Base-by-base conservation (phyloP, 2,888 invertebrate species). In the Phyllotreta cruciferae region DNA sequence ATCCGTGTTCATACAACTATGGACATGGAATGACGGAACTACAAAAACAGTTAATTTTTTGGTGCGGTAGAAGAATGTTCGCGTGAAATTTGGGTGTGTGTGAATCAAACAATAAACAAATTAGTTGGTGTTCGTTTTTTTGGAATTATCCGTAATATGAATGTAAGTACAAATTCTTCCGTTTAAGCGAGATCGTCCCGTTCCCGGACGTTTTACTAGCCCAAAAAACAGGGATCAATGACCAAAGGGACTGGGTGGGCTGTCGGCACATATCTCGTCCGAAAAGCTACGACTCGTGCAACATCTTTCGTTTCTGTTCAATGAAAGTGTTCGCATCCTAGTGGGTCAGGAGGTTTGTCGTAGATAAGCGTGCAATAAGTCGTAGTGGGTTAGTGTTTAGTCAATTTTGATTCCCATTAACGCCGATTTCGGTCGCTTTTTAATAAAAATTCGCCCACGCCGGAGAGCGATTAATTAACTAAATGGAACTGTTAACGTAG, bases 191-290 rank as follows among this genome's bases (percentile, higher is more conserved):
- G 24, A 41, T 24, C 24, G n/a, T 53, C n/a, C 4, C 7, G 11
- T 5, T 14, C 41, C 36, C 47, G 38, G n/a, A 9, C 5, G 37
- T 39, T 39, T 10, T 7, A 44, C 44, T 41, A 3, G 44, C 34
- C 10, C 3, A 4, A 24, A 62, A 63, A 56, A 57, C 44, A 10
- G 69, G 76, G 81, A 81, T 81, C 80, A 80, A 81, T 81, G 80
- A 80, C 81, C 80, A 81, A 78, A 79, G 80, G 80, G 79, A 81
- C 80, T 79, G 81, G 80, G 79, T 80, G 80, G 80, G 78, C 79
- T 75, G 76, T 74, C 74, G 71, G 71, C 73, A 71, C 71, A 72
- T 71, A 69, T 73, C 73, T 73, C 63, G 62, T 62, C n/a, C n/a
- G 66, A 47, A 60, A 57, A 56, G 65, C 66, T 63, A 49, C 56